These are phyloP conservation scores for Agrotis clavis DNA, from an alignment of 2,888 invertebrate species.

Conservation along the genomic window DNA sequence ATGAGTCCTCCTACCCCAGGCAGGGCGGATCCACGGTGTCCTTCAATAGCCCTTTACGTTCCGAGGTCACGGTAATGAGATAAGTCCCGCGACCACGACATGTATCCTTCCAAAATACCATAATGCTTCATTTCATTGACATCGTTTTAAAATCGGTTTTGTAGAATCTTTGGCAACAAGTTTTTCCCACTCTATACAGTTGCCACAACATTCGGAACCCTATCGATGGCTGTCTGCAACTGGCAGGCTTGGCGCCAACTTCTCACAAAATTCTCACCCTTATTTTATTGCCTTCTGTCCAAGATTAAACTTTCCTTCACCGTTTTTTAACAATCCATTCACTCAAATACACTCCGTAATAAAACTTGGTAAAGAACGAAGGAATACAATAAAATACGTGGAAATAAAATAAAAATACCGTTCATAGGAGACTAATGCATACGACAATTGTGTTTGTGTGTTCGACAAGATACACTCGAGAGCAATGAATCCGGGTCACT, in stretches of 20 bases:
- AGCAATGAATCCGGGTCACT: too few relatives aligned
- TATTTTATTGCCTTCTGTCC: slow-evolving; percentile 90
- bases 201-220: slow-evolving; percentile 78
- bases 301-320: slow-evolving; percentile 86
- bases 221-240: slow-evolving; percentile 90
- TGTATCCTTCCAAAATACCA: background rate
- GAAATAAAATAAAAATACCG: slow-evolving; percentile 48
- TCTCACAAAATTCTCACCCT: slow-evolving; percentile 87
- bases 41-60: too few relatives aligned
- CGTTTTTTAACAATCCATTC: slow-evolving; percentile 81
- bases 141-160: background rate
- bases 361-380: slow-evolving; percentile 67
- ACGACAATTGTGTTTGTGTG: slow-evolving; percentile 34
- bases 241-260: slow-evolving; percentile 88
- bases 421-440: slow-evolving; percentile 38
- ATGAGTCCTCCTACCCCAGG: too few relatives aligned
- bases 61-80: too few relatives aligned
- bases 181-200: slow-evolving; percentile 74
- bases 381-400: slow-evolving; percentile 68
- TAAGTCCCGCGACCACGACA: too few relatives aligned
- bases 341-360: slow-evolving; percentile 74
- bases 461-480: slow-evolving; percentile 35
- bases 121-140: background rate
- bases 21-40: too few relatives aligned
- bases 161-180: slow-evolving; percentile 11